phyloP scores from a whole-genome alignment of 2,888 invertebrate species.

The Dysmachus trigonus region DNA sequence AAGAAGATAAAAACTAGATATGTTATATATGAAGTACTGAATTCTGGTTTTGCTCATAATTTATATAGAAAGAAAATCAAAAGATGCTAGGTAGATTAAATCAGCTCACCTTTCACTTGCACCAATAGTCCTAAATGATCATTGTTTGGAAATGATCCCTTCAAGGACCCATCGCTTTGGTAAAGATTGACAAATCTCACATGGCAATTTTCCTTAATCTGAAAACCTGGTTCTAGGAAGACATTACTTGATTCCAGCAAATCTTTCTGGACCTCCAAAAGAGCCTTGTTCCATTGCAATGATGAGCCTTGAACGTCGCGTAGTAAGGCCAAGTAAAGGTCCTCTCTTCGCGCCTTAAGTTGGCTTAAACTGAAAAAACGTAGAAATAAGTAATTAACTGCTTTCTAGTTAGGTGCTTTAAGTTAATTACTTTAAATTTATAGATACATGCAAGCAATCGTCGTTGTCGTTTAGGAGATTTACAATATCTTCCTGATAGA shows the following conservation, averaged over 20 bases:
- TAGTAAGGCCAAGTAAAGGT: constrained; percentile 74
- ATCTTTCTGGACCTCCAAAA: constrained; percentile 70
- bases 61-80: neutral
- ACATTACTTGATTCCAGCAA: constrained; percentile 65
- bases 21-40: too few species aligned
- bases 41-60: too few species aligned
- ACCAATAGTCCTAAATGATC: constrained; percentile 77
- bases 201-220: constrained; percentile 73
- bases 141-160: constrained; percentile 75
- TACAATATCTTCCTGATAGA: constrained; percentile 71
- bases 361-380: constrained; percentile 43
- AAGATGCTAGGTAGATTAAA: neutral
- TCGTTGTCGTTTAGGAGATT: constrained; percentile 71
- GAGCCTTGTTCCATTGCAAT: constrained; percentile 71
- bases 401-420: neutral
- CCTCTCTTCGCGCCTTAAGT: constrained; percentile 67
- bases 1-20: too few species aligned
- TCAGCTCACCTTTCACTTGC: constrained; percentile 73
- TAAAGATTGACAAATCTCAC: constrained; percentile 75
- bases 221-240: constrained; percentile 58
- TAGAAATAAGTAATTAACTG: neutral
- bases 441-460: constrained; percentile 70
- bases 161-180: constrained; percentile 62
- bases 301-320: constrained; percentile 72
- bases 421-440: constrained; percentile 75